Base-by-base conservation (phyloP, 1,140 invertebrate genomes). In the Rhopalosiphum padi region DNA sequence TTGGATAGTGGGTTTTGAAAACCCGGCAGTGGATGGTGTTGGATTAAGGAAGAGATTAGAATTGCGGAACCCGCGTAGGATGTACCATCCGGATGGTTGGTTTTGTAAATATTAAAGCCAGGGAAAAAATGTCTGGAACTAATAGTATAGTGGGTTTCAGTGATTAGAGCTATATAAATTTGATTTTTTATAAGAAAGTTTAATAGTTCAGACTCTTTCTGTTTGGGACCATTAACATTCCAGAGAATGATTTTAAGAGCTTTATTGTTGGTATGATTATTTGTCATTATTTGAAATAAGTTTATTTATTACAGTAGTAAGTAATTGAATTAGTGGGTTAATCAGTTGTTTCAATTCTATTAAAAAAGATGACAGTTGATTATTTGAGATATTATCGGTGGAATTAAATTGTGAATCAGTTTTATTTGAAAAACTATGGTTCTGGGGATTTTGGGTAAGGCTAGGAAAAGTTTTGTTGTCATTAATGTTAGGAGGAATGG, bases 121-220 rank as follows among this genome's bases (percentile, higher is more conserved):
- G 35, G 35, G 5, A 94, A 91, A 91, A 90, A 91, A 23, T 94
- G 37, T 37, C 93, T 94, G 3, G 77, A 85, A 89, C 91, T 94
- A 6, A 82, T n/a, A 3, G 94, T 94, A 35, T 94, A 94, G 37
- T 94, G 94, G 5, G 93, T 86, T 94, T 94, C 94, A 30, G 94
- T 93, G 30, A 94, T 94, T 8, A 94, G 86, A n/a, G 94, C 55
- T n/a, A 94, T 89, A 41, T 94, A 94, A 30, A 94, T 94, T 93
- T 94, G 89, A 55, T 94, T 77, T 15, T 77, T 48, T 23, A 93
- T 15, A 86, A 94, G 77, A 25, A 94, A 94, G 37, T 94, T 87
- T 85, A 94, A 90, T 43, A 94, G 55, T 93, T 94, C 94, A 21
- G 94, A 15, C 11, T 35, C 92, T 21, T 94, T 94, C 53, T 94